Evolutionary conservation across 2,888 invertebrate species (phyloP).

Genomic region (Polymixis lichenea): DNA sequence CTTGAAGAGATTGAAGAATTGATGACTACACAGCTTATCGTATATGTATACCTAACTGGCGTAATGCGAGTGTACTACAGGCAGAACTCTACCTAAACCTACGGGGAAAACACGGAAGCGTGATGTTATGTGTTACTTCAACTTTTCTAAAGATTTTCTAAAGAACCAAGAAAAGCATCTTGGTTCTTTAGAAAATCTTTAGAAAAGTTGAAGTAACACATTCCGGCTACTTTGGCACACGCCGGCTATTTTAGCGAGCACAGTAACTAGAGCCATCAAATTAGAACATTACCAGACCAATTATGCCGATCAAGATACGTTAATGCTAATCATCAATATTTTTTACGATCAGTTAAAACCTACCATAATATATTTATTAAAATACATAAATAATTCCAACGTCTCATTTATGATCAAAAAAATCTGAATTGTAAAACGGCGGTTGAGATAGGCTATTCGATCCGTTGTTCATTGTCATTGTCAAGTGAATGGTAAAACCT

Average conservation of each 20-base stretch:
- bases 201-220: too few relatives aligned
- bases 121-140: background rate
- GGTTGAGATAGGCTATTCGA: conserved; percentile 26
- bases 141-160: background rate
- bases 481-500: conserved; percentile 68
- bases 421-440: conserved; percentile 31
- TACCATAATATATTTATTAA: background rate
- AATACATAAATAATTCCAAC: background rate
- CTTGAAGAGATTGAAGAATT: too few relatives aligned
- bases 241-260: too few relatives aligned
- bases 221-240: too few relatives aligned
- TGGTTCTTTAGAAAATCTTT: too few relatives aligned
- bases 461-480: conserved; percentile 68
- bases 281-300: background rate
- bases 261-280: background rate
- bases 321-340: background rate
- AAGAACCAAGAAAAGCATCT: too few relatives aligned
- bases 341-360: too few relatives aligned
- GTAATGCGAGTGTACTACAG: background rate
- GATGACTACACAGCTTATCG: too few relatives aligned
- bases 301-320: background rate
- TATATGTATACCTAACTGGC: background rate
- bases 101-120: too few relatives aligned
- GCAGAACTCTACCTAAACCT: background rate
- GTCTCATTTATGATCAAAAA: background rate